phyloP scores from a whole-genome alignment of 2,797 vertebrate species.

The Rhinoraja longicauda region DNA sequence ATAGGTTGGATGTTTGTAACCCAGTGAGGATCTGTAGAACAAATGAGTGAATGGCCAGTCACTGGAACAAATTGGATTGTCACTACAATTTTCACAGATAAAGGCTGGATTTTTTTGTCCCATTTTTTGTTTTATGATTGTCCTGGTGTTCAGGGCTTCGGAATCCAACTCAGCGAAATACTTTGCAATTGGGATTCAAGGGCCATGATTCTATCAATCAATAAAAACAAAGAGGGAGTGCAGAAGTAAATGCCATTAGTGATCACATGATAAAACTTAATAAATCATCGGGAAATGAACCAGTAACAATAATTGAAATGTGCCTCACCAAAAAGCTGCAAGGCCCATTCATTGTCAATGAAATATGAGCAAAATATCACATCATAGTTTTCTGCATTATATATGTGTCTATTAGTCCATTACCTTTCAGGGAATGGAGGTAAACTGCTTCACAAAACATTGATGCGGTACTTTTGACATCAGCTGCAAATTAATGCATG shows the following conservation, averaged over 20 bases:
- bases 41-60: background rate
- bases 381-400: background rate
- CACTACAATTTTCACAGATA: background rate
- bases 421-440: background rate
- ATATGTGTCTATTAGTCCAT: background rate
- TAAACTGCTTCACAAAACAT: background rate
- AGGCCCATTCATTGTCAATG: background rate
- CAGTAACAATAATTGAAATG: background rate
- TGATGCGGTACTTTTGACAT: background rate
- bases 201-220: background rate
- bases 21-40: no score
- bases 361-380: background rate
- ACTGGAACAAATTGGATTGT: background rate
- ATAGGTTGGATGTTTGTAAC: no score
- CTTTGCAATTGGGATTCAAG: background rate
- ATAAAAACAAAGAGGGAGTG: background rate
- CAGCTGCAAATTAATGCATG: background rate
- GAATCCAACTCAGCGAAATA: background rate
- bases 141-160: background rate
- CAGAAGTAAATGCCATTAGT: background rate
- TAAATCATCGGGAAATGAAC: background rate
- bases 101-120: background rate
- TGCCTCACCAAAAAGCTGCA: background rate
- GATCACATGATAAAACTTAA: background rate
- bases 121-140: background rate